Evolutionary conservation across 1,140 invertebrate species (phyloP), one percentile per base, ranked within the genome.

Genomic region (Scaptodrosophila lebanonensis): DNA sequence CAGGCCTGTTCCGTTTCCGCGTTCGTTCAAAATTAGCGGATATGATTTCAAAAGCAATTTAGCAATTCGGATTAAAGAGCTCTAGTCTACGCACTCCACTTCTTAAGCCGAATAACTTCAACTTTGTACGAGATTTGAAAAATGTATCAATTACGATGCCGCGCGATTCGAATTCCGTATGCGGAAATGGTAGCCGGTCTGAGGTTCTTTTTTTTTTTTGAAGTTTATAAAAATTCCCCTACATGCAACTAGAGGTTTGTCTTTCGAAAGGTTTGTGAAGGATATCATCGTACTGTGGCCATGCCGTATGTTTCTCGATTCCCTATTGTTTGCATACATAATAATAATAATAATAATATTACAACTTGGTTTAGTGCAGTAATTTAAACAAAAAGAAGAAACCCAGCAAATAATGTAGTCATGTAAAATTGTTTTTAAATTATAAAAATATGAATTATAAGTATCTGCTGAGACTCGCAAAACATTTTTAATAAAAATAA

Each of bases 361-460:
- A n/a, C n/a, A n/a, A n/a, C n/a, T n/a, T n/a, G n/a, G 39, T 25
- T 35, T n/a, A 50, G 22, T 35, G 36, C 18, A 60, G 16, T 38
- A 52, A 52, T 25, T 36, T 40, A 42, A 43, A 66, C 16, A 33
- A 72, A 52, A n/a, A n/a, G n/a, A n/a, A n/a, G n/a, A n/a, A n/a
- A n/a, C 57, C 16, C 35, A 60, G 48, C 44, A 44, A 57, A 59
- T 39, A 40, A 45, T 61, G 43, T 77, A 76, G 72, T 71, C 66
- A 67, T 54, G 60, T 72, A 77, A 79, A 50, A 35, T 59, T 72
- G 58, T 77, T 79, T 79, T 79, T 61, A 72, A 79, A 58, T 48
- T 52, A 29, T 61, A 52, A 57, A 53, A 48, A 51, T 12, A 38
- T 44, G 58, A 57, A 75, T 69, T 73, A 65, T 68, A 22, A 47